A percentile compares a stretch with the other conserved stretches of the same genome.
These are phyloP conservation scores for Cephalophus harveyi DNA, from an alignment of 2,113 vertebrate species.

Conservation along the genomic window DNA sequence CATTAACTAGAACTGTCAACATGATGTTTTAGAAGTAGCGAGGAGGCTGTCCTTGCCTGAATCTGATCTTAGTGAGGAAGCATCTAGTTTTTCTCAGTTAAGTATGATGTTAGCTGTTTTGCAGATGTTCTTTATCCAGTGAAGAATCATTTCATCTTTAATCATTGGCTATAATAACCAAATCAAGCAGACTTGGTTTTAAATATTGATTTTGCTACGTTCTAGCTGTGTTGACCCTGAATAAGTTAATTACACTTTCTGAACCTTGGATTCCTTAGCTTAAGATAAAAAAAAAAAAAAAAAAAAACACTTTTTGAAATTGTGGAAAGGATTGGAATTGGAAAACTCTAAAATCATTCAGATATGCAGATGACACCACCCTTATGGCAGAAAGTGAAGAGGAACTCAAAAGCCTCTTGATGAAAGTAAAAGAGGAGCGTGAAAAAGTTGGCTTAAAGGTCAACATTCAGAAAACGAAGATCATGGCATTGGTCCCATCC, in stretches of 20 bases:
- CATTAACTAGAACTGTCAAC: neutral
- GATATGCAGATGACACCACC: too few relatives aligned
- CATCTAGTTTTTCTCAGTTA: neutral
- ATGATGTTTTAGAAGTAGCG: neutral
- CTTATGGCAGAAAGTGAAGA: too few relatives aligned
- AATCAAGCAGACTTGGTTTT: neutral
- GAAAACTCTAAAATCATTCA: neutral
- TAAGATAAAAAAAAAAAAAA: neutral
- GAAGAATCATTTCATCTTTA: neutral
- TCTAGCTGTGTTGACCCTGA: neutral
- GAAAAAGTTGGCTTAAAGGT: too few relatives aligned
- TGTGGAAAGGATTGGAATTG: neutral
- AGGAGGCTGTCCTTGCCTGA: neutral
- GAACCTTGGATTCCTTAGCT: neutral
- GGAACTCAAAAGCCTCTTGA: too few relatives aligned
- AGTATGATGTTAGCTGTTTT: neutral
- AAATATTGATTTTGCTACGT: neutral
- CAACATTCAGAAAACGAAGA: too few relatives aligned
- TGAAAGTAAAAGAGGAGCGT: too few relatives aligned
- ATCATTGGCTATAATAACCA: neutral
- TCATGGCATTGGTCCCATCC: too few relatives aligned
- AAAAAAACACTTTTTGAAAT: neutral
- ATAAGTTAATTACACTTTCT: neutral
- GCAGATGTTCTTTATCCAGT: neutral
- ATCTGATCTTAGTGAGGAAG: neutral